Evolutionary conservation across 2,797 vertebrate species (phyloP).

Genomic region (Sphenopsis melanotis): DNA sequence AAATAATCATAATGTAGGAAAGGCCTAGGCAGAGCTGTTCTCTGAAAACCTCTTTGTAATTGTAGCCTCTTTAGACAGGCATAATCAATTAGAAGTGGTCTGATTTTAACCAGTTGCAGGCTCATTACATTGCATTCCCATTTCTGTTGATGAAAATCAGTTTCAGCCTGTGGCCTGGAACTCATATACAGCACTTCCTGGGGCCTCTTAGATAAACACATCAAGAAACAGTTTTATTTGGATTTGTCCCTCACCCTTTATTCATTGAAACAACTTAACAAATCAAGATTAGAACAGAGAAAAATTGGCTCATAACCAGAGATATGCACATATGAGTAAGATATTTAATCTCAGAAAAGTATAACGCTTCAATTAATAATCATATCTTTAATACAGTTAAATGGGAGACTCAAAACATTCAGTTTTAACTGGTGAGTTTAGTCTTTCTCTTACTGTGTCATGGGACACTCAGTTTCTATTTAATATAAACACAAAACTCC

Average conservation of each 20-base stretch:
- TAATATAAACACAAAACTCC: constrained; percentile 16
- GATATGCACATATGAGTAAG: background rate
- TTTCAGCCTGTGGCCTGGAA: constrained; percentile 72
- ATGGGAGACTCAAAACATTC: background rate
- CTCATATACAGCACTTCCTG: constrained; percentile 70
- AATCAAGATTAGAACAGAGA: constrained; percentile 58
- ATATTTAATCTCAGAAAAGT: background rate
- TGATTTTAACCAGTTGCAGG: constrained; percentile 76
- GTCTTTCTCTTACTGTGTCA: background rate
- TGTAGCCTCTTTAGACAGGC: constrained; percentile 62
- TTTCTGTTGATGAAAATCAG: constrained; percentile 73
- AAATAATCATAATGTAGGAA: constrained; percentile 57
- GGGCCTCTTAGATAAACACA: constrained; percentile 71
- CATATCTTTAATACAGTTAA: background rate
- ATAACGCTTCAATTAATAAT: background rate
- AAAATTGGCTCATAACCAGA: constrained; percentile 34
- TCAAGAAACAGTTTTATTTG: constrained; percentile 68
- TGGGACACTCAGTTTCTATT: background rate
- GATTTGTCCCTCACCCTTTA: constrained; percentile 61
- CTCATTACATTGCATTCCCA: constrained; percentile 69
- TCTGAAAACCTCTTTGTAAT: constrained; percentile 70
- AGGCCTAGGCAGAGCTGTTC: constrained; percentile 46
- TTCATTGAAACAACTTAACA: constrained; percentile 62
- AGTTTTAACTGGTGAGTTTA: background rate
- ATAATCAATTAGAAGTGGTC: constrained; percentile 73